Evolutionary conservation across 2,113 vertebrate genomes (phyloP).

Genomic region (Sceloporus tristichus): DNA sequence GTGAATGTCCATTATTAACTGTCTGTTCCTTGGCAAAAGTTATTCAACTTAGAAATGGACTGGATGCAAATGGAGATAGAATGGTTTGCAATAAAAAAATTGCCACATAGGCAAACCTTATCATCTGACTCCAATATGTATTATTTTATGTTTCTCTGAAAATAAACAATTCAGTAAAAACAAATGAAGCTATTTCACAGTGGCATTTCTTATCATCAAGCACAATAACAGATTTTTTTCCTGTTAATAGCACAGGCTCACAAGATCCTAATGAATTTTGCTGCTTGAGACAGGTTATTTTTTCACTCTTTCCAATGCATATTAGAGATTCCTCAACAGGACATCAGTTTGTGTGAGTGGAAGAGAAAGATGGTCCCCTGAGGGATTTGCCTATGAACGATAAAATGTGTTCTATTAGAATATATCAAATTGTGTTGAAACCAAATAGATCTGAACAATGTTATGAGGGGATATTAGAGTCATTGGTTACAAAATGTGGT

Average conservation of each 20-base stretch:
- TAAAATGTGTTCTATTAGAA: neutral
- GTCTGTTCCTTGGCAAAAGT: neutral
- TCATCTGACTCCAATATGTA: constrained; percentile 18
- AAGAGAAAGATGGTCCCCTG: constrained; percentile 3
- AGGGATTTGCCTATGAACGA: neutral
- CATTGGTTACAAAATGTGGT: neutral
- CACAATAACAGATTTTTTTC: neutral
- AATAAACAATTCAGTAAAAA: constrained; percentile 7
- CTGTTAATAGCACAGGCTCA: neutral
- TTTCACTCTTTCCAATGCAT: neutral
- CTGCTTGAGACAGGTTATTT: neutral
- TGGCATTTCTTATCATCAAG: constrained; percentile 25
- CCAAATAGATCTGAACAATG: constrained; percentile 9
- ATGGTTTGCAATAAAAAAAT: constrained; percentile 6
- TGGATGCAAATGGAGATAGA: constrained; percentile 21
- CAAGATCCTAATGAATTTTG: constrained; percentile 16
- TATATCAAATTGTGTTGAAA: constrained; percentile 14
- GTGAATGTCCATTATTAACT: neutral
- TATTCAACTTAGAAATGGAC: neutral
- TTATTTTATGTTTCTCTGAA: constrained; percentile 9
- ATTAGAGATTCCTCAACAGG: neutral
- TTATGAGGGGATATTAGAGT: neutral
- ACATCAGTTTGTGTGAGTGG: neutral
- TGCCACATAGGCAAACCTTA: neutral
- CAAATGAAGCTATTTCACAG: constrained; percentile 30